Percentiles rank a stretch among this genome's conserved stretches.
phyloP scores from a whole-genome alignment of 2,888 invertebrate species.

The Drosophila prostipennis region DNA sequence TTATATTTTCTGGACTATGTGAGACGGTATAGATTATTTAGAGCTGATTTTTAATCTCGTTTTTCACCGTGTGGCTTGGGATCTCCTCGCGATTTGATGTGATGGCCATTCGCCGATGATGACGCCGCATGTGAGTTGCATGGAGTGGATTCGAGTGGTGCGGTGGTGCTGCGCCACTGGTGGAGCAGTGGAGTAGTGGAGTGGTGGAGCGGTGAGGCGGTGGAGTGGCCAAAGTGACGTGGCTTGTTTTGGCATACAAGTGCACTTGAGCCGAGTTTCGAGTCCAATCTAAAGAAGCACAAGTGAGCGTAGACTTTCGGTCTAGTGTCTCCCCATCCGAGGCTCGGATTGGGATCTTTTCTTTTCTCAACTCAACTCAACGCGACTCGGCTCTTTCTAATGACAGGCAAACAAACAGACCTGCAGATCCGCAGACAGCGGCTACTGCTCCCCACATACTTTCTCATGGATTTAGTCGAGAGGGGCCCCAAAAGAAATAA shows the following conservation, averaged over 20 bases:
- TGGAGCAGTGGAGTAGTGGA: conserved; percentile 8
- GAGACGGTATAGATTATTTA: too few relatives aligned
- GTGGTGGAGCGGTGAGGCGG: conserved; percentile 10
- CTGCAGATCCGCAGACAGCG: conserved; percentile 47
- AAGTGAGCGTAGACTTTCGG: conserved; percentile 77
- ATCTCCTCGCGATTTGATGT: conserved; percentile 40
- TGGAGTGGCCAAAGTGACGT: conserved; percentile 76
- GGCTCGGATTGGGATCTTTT: conserved; percentile 60
- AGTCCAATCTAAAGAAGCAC: conserved; percentile 80
- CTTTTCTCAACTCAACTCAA: conserved; percentile 39
- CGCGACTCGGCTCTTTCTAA: conserved; percentile 54
- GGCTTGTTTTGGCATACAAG: conserved; percentile 78
- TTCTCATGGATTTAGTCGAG: conserved; percentile 61
- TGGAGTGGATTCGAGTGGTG: conserved; percentile 55
- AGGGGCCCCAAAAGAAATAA: conserved; percentile 43
- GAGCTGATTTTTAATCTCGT: neutral
- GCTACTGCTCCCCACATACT: conserved; percentile 51
- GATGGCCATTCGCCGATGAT: conserved; percentile 44
- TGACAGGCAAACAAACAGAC: conserved; percentile 78
- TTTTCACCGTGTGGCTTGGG: conserved; percentile 22
- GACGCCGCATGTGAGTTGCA: conserved; percentile 48
- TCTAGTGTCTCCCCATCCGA: conserved; percentile 69
- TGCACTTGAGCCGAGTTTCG: conserved; percentile 78
- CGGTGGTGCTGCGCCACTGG: conserved; percentile 34
- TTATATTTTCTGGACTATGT: too few relatives aligned